Base-by-base conservation (phyloP, 2,888 invertebrate species). In the Drosophila prolongata region DNA sequence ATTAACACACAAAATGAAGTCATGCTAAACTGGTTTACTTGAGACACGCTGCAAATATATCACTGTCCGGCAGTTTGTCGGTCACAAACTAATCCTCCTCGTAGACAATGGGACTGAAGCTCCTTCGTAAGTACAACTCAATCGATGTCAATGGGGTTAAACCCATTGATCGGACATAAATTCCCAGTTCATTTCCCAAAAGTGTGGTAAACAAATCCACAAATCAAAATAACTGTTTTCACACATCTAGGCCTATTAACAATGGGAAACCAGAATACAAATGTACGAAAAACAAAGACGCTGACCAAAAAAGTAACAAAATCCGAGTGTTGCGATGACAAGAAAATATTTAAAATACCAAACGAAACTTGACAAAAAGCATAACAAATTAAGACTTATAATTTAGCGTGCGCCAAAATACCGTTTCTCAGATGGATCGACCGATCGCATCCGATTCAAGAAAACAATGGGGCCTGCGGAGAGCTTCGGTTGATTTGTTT, bases 361-460 rank as follows among this genome's bases (percentile, higher is more conserved):
- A 43, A 49, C 74, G 54, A 65, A 53, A 49, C 60, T 34, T 52
- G 53, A 68, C 50, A 69, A 66, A 70, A 80, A 75, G 70, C 70
- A 87, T 87, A 81, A 85, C 79, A 82, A 85, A 82, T 83, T 77
- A 72, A 56, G 53, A 77, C 60, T 66, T 72, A 79, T 85, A 87
- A 87, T 85, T 79, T 78, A 87, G 82, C 79, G 88, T 82, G 83
- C 88, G 82, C 88, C 86, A 87, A 87, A 87, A 87, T 87, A 85
- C 83, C 88, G 86, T 83, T 80, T 50, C 59, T 46, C 37, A 54
- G 52, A 59, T 59, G 61, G 38, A 58, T 52, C 44, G 30, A 47
- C 14, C 37, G 14, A 24, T 24, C 24, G 24, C 24, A 24, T 24
- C 24, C 24, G 24, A 38, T 24, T 27, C 27, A 34, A 43, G 16